phyloP scores from a whole-genome alignment of 2,113 vertebrate genomes.

The Cyprinodon variegatus region DNA sequence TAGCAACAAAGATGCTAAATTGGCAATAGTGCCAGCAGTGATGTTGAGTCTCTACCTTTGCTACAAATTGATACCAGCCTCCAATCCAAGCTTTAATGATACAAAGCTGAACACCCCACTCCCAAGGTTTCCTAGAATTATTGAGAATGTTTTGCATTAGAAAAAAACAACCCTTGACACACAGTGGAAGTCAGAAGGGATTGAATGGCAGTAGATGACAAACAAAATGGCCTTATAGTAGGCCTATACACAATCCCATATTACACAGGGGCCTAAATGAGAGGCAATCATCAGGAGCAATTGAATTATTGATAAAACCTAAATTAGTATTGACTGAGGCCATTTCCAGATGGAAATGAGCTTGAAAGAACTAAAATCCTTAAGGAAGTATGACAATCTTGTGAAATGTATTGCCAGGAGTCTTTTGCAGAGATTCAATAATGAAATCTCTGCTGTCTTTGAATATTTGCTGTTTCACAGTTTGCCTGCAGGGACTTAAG shows the following conservation, averaged over 20 bases:
- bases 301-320: constrained; percentile 84
- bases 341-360: constrained; percentile 57
- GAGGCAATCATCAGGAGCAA: constrained; percentile 69
- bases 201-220: background rate
- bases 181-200: background rate
- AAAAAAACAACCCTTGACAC: background rate
- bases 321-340: constrained; percentile 81
- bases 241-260: background rate
- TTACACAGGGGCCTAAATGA: constrained; percentile 49
- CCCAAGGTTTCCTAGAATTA: background rate
- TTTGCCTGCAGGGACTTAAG: constrained; percentile 41
- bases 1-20: no score
- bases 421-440: constrained; percentile 36
- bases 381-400: constrained; percentile 43
- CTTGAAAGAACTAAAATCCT: constrained; percentile 36
- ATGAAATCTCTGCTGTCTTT: constrained; percentile 38
- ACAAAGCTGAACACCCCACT: background rate
- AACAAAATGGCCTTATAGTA: background rate
- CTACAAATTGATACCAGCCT: no score
- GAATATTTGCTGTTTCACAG: constrained; percentile 35
- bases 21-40: no score
- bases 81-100: no score
- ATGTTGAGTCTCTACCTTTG: no score
- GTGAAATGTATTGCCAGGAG: constrained; percentile 14
- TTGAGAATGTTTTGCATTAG: background rate